A percentile compares a stretch with the other conserved stretches of the same genome.
Evolutionary conservation across 1,140 invertebrate species (phyloP).

Genomic region (Anoplophora glabripennis): DNA sequence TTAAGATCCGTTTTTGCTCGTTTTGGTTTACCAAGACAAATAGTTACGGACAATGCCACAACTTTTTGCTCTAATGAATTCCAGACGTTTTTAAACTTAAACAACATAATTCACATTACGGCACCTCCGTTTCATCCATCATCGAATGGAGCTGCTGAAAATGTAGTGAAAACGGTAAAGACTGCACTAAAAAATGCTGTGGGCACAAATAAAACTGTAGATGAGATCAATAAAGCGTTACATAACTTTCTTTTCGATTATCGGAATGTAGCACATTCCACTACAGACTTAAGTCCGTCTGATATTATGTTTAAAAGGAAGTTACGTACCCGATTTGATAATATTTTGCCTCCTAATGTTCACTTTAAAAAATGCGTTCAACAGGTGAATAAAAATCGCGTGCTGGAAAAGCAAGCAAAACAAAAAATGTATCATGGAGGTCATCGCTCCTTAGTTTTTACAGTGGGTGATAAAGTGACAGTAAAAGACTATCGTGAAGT

Average conservation of each 20-base stretch:
- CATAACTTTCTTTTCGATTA: too few species aligned
- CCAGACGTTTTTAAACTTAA: constrained; percentile 27
- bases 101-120: constrained; percentile 31
- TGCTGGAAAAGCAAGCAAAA: not conserved
- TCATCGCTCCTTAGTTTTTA: not conserved
- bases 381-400: too few species aligned
- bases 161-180: constrained; percentile 40
- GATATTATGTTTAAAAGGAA: too few species aligned
- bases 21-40: not conserved
- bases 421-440: not conserved
- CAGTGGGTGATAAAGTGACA: not conserved
- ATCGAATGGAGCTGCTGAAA: constrained; percentile 40
- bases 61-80: constrained; percentile 35
- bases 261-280: too few species aligned
- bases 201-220: too few species aligned
- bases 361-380: too few species aligned
- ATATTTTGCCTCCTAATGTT: too few species aligned
- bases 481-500: not conserved
- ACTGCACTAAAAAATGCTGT: constrained; percentile 29
- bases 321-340: too few species aligned
- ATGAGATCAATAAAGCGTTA: too few species aligned
- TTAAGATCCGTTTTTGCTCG: not conserved
- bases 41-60: constrained; percentile 25
- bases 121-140: constrained; percentile 28
- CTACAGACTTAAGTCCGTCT: too few species aligned